These are phyloP conservation scores for Stenodera caucasica DNA, from an alignment of 2,888 invertebrate species.

Conservation along the genomic window DNA sequence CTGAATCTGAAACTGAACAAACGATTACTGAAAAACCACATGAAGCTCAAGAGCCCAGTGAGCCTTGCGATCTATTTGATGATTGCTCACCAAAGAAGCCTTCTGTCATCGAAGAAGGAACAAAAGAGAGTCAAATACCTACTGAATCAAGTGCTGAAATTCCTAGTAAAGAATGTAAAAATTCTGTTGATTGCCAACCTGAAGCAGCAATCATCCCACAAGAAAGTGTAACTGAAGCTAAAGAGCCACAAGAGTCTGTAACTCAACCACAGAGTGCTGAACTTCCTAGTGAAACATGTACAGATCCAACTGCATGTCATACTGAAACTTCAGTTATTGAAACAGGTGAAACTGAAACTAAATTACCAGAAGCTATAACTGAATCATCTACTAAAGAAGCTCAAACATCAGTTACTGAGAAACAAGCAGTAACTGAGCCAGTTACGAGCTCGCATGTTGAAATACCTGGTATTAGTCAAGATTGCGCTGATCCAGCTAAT, in stretches of 20 bases:
- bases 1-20: slow-evolving; percentile 1
- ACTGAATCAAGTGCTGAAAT: neutral
- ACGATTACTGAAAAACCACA: slow-evolving; percentile 8
- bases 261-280: slow-evolving; percentile 16
- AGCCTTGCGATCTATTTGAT: slow-evolving; percentile 10
- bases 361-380: slow-evolving; percentile 23
- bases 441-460: neutral
- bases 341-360: slow-evolving; percentile 21
- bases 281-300: slow-evolving; percentile 5
- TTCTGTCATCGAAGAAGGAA: neutral
- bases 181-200: slow-evolving; percentile 14
- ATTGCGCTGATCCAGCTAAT: neutral
- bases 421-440: slow-evolving; percentile 19
- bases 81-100: neutral
- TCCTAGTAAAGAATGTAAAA: neutral
- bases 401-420: slow-evolving; percentile 7
- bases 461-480: slow-evolving; percentile 6
- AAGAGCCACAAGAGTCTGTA: no score
- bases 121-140: neutral
- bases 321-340: slow-evolving; percentile 12
- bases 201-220: neutral
- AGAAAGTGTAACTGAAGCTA: neutral
- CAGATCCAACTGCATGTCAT: neutral
- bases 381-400: slow-evolving; percentile 14
- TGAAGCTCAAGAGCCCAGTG: slow-evolving; percentile 7